These are phyloP conservation scores for Orchesella flavescens DNA, from an alignment of 2,888 invertebrate genomes.

Conservation along the genomic window DNA sequence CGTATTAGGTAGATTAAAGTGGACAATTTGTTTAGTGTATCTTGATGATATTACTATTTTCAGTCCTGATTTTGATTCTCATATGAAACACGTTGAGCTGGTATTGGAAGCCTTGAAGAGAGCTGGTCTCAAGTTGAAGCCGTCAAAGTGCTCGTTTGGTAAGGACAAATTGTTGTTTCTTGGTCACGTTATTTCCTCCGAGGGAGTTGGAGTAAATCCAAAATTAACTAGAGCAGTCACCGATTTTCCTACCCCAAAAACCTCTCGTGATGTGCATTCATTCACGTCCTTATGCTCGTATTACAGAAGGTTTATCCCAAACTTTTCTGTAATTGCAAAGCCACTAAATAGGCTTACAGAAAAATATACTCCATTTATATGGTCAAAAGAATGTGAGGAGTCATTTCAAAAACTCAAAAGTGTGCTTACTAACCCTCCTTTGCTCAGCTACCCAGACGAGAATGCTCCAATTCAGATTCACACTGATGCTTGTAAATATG, in stretches of 20 bases:
- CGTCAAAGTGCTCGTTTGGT: constrained; percentile 66
- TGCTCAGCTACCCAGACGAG: too few relatives aligned
- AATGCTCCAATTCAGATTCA: too few relatives aligned
- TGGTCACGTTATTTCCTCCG: constrained; percentile 73
- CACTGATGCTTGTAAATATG: constrained; percentile 47
- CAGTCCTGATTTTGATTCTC: not conserved
- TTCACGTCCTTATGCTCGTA: constrained; percentile 67
- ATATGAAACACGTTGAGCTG: constrained; percentile 69
- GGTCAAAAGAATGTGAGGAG: too few relatives aligned
- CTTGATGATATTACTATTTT: constrained; percentile 29
- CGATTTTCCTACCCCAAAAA: constrained; percentile 60
- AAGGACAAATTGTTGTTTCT: constrained; percentile 72
- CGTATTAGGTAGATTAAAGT: not conserved
- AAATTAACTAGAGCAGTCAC: constrained; percentile 58
- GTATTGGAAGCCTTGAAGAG: not conserved
- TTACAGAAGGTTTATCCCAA: constrained; percentile 66
- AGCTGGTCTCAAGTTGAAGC: constrained; percentile 10
- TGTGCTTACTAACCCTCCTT: too few relatives aligned
- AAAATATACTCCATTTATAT: constrained; percentile 33
- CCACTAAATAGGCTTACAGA: constrained; percentile 54
- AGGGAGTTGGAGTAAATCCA: constrained; percentile 62
- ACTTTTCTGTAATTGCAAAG: constrained; percentile 65
- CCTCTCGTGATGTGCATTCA: constrained; percentile 44
- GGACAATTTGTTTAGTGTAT: not conserved
- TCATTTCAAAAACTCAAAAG: too few relatives aligned